Conservation (phyloP, 1,140 invertebrate species). For the Penaeus japonicus region DNA sequence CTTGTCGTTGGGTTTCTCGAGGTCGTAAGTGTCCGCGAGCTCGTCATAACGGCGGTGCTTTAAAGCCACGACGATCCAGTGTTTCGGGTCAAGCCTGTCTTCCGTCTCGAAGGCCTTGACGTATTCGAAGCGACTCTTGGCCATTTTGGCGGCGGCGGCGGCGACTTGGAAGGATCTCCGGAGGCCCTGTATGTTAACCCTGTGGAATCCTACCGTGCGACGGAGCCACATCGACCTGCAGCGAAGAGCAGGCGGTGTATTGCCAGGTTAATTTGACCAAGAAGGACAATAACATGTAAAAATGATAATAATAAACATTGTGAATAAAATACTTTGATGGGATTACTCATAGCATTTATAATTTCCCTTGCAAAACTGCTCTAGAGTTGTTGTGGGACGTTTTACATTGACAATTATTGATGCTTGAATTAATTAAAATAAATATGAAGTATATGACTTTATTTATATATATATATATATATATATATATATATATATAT, state of each 20-base stretch:
- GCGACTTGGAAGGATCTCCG: background rate
- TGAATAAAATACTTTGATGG: too few relatives aligned
- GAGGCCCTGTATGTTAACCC: background rate
- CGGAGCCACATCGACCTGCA: too few relatives aligned
- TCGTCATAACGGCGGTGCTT: constrained; percentile 80
- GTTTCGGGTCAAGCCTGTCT: constrained; percentile 83
- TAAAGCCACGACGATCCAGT: constrained; percentile 90
- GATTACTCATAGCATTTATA: too few relatives aligned
- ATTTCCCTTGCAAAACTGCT: too few relatives aligned
- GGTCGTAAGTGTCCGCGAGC: constrained; percentile 77
- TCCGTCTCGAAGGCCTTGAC: constrained; percentile 85
- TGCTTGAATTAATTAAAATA: background rate
- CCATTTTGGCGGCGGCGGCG: constrained; percentile 35
- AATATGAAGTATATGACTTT: background rate
- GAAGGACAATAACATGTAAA: too few relatives aligned
- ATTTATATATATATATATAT: constrained; percentile 19
- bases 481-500: constrained; percentile 9
- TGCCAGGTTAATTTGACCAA: too few relatives aligned
- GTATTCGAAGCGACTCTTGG: constrained; percentile 78
- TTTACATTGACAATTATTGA: too few relatives aligned
- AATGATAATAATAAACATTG: too few relatives aligned
- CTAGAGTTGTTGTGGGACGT: too few relatives aligned
- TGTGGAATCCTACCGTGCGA: too few relatives aligned
- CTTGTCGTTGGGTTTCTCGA: constrained; percentile 91
- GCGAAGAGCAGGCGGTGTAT: too few relatives aligned